Evolutionary conservation across 35 echinoderm and acorn worm species (phyloP).

Genomic region (Ophiothrix spiculata): DNA sequence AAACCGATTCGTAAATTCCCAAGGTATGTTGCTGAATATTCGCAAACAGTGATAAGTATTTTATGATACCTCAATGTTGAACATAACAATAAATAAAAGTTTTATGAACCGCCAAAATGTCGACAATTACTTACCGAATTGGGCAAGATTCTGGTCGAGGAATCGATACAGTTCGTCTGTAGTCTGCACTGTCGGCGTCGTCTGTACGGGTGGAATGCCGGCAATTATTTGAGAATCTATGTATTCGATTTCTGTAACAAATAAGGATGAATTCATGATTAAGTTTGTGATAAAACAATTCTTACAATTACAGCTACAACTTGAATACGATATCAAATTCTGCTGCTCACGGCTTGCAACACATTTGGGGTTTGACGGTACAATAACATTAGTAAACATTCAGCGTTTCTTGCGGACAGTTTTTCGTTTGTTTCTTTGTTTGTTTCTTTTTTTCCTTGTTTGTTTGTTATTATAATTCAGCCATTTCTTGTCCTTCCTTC

Average conservation of each 20-base stretch:
- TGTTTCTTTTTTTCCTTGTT: no score
- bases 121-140: neutral
- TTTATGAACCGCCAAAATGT: neutral
- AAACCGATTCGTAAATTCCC: neutral
- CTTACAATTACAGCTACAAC: no score
- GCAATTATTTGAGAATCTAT: neutral
- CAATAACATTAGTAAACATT: no score
- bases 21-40: constrained; percentile 5
- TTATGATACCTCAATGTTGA: no score
- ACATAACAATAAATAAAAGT: neutral
- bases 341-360: no score
- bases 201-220: neutral
- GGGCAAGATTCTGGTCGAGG: neutral
- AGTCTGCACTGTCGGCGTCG: neutral
- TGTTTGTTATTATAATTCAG: no score
- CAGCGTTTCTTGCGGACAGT: no score
- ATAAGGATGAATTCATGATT: neutral
- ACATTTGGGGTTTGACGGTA: no score
- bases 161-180: neutral
- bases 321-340: no score
- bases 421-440: no score
- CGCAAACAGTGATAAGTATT: no score
- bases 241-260: neutral
- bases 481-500: no score
- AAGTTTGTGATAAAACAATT: neutral